phyloP scores from a whole-genome alignment of 2,888 invertebrate genomes.

The Bedellia somnulentella region DNA sequence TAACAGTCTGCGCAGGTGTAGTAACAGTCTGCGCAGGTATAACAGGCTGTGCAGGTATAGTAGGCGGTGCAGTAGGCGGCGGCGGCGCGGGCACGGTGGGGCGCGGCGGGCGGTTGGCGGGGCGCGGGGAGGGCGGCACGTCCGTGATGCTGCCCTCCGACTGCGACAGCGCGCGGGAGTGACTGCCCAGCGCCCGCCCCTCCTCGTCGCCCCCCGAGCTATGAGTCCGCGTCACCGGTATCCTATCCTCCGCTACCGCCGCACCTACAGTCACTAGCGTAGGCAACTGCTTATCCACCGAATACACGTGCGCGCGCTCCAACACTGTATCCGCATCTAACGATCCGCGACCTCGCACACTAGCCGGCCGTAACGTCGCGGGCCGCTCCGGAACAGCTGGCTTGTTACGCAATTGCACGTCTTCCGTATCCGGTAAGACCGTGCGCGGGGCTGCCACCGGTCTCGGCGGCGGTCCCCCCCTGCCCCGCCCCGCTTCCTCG shows the following conservation, averaged over 20 bases:
- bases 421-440: constrained; percentile 27
- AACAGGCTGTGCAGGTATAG: too few relatives aligned
- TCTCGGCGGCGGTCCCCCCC: constrained; percentile 56
- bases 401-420: constrained; percentile 66
- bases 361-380: constrained; percentile 65
- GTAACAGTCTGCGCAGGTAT: too few relatives aligned
- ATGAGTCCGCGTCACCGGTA: constrained; percentile 46
- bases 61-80: constrained; percentile 28
- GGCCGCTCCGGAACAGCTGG: constrained; percentile 83
- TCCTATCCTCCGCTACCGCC: constrained; percentile 23
- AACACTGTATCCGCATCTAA: constrained; percentile 43
- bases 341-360: constrained; percentile 45
- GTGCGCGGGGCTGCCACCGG: constrained; percentile 53
- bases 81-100: constrained; percentile 28
- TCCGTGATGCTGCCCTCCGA: constrained; percentile 66
- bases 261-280: constrained; percentile 65
- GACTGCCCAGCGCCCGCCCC: constrained; percentile 32
- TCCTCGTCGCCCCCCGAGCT: constrained; percentile 46
- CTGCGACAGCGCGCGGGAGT: constrained; percentile 52
- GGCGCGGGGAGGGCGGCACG: constrained; percentile 32
- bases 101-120: constrained; percentile 22
- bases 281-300: constrained; percentile 75
- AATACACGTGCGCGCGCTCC: constrained; percentile 71
- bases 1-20: too few relatives aligned
- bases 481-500: constrained; percentile 47